Evolutionary conservation across 2,888 invertebrate genomes (phyloP).

Genomic region (Auanema sp.): DNA sequence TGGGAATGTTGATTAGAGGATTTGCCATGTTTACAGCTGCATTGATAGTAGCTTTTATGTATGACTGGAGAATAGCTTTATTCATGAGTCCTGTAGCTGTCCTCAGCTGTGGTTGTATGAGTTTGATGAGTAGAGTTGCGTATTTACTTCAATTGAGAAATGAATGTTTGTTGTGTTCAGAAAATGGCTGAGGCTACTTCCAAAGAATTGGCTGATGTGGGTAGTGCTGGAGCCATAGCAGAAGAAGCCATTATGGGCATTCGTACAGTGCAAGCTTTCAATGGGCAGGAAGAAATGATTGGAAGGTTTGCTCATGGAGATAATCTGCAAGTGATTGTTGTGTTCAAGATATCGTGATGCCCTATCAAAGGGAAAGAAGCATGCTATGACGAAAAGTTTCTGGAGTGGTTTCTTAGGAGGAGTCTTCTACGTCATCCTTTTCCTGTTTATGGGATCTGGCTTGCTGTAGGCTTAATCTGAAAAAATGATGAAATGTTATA

Average conservation of each 20-base stretch:
- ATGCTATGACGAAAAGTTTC: conserved; percentile 44
- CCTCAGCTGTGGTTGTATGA: conserved; percentile 32
- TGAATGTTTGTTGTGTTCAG: conserved; percentile 22
- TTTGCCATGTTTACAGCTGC: conserved; percentile 44
- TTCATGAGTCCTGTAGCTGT: conserved; percentile 46
- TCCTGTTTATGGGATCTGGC: conserved; percentile 45
- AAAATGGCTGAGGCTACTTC: conserved; percentile 41
- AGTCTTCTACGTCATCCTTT: conserved; percentile 45
- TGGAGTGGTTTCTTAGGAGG: conserved; percentile 53
- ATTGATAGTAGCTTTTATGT: conserved; percentile 37
- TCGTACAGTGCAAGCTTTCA: conserved; percentile 53
- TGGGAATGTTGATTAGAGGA: conserved; percentile 45
- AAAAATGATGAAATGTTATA: not conserved
- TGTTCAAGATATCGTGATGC: conserved; percentile 28
- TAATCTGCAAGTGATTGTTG: not conserved
- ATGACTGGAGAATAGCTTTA: conserved; percentile 50
- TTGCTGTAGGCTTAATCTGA: conserved; percentile 26
- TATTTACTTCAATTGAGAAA: not conserved
- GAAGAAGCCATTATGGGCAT: conserved; percentile 53
- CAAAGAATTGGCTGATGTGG: conserved; percentile 41
- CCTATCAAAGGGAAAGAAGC: conserved; percentile 35
- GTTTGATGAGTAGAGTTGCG: conserved; percentile 36
- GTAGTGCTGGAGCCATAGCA: conserved; percentile 50
- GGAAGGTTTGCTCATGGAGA: conserved; percentile 17
- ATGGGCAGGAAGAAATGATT: conserved; percentile 53